These are phyloP conservation scores for Festucalex cinctus DNA, from an alignment of 2,113 vertebrate species.

Conservation along the genomic window DNA sequence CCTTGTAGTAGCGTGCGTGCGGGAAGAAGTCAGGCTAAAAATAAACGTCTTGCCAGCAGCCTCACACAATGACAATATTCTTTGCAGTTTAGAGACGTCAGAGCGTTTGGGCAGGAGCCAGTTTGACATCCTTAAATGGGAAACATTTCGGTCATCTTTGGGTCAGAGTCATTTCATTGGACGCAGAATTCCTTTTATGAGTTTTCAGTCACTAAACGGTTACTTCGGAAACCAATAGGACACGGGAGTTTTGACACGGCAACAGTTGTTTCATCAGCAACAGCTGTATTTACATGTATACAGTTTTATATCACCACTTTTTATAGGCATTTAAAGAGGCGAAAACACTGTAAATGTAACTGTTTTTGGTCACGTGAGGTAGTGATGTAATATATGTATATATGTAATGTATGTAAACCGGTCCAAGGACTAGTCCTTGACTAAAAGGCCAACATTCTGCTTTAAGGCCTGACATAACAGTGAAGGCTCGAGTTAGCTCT, in stretches of 20 bases:
- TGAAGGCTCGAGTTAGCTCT: constrained; percentile 41
- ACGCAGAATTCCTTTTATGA: constrained; percentile 8
- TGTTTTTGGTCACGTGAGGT: not conserved
- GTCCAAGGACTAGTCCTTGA: not conserved
- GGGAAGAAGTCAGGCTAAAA: constrained; percentile 45
- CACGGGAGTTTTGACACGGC: constrained; percentile 23
- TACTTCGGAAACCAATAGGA: not conserved
- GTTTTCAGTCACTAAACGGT: not conserved
- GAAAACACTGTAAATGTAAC: not conserved
- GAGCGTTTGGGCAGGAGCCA: constrained; percentile 45
- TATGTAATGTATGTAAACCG: not conserved
- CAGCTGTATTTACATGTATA: not conserved
- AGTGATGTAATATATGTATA: not conserved
- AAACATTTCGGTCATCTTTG: constrained; percentile 41
- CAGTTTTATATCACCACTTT: not conserved
- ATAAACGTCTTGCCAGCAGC: constrained; percentile 51
- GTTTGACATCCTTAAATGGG: constrained; percentile 52
- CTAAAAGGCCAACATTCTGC: not conserved
- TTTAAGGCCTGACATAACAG: constrained; percentile 33
- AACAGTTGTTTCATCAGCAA: constrained; percentile 26
- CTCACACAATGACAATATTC: constrained; percentile 64
- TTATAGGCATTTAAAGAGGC: not conserved
- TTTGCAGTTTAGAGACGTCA: constrained; percentile 49
- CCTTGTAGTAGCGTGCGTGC: not conserved
- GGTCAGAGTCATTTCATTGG: constrained; percentile 35